A percentile compares a stretch with the other conserved stretches of the same genome.
These are phyloP conservation scores for Cydia splendana DNA, from an alignment of 1,140 invertebrate species.

Conservation along the genomic window DNA sequence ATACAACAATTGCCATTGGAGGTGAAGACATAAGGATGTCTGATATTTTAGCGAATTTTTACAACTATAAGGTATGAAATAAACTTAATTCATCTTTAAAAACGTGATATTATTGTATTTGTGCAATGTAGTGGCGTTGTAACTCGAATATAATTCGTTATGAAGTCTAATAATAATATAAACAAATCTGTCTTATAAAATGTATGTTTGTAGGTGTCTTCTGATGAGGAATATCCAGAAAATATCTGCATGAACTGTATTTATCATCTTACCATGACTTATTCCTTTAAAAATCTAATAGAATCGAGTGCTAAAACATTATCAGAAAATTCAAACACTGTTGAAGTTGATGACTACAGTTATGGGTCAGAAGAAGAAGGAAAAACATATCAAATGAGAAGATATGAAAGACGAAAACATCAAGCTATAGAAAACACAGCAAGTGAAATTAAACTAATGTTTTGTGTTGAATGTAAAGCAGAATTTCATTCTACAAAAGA, in stretches of 20 bases:
- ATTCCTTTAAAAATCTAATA: constrained; percentile 73
- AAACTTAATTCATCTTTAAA: neutral
- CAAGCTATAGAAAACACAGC: constrained; percentile 35
- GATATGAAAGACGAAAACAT: constrained; percentile 35
- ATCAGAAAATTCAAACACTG: constrained; percentile 43
- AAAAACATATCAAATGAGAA: constrained; percentile 38
- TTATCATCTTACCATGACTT: constrained; percentile 69
- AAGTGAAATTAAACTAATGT: constrained; percentile 51
- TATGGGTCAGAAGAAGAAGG: constrained; percentile 59
- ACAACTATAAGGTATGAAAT: constrained; percentile 61
- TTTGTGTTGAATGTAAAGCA: constrained; percentile 69
- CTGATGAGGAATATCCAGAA: constrained; percentile 57
- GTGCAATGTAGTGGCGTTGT: too few species aligned
- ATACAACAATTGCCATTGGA: constrained; percentile 46
- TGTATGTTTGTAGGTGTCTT: constrained; percentile 55
- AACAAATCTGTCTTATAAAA: neutral
- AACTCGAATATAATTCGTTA: neutral
- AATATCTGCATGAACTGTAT: constrained; percentile 73
- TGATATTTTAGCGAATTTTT: constrained; percentile 65
- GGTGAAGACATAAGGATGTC: constrained; percentile 30
- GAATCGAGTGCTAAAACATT: constrained; percentile 64
- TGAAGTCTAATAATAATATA: constrained; percentile 1
- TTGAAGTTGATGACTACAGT: constrained; percentile 56
- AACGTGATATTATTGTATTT: too few species aligned
- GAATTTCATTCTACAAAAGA: constrained; percentile 58